phyloP scores from a whole-genome alignment of 2,888 invertebrate species.

The Limenitis camilla region DNA sequence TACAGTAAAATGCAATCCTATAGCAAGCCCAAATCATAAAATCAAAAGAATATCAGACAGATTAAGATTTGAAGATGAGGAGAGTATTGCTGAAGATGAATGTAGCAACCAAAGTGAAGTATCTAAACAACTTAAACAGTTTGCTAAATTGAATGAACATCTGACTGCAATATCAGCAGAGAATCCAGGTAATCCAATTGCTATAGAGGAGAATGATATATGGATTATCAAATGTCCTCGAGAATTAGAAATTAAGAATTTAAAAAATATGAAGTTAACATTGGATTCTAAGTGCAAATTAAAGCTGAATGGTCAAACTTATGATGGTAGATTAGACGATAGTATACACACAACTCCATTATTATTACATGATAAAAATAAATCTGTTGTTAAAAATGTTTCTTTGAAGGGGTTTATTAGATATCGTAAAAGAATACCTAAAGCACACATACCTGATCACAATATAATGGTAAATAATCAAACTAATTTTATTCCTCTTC shows the following conservation, averaged over 20 bases:
- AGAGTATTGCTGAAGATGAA: conserved; percentile 22
- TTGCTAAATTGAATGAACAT: conserved; percentile 34
- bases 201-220: conserved; percentile 48
- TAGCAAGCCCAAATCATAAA: neutral
- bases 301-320: conserved; percentile 48
- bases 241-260: conserved; percentile 37
- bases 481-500: conserved; percentile 48
- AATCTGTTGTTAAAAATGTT: conserved; percentile 35
- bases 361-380: conserved; percentile 29
- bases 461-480: conserved; percentile 37
- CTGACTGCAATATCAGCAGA: conserved; percentile 30
- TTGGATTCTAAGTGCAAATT: conserved; percentile 47
- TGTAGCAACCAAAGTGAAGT: conserved; percentile 4
- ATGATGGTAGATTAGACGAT: conserved; percentile 38
- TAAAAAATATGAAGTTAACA: conserved; percentile 34
- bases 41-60: conserved; percentile 41
- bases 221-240: conserved; percentile 51
- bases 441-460: conserved; percentile 41
- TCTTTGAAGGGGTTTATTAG: conserved; percentile 30
- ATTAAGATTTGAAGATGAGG: conserved; percentile 49
- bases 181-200: conserved; percentile 19
- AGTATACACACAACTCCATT: conserved; percentile 29
- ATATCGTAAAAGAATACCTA: conserved; percentile 51
- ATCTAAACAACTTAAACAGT: conserved; percentile 34
- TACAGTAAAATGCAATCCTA: too few species aligned